Base-by-base conservation (phyloP, 2,113 vertebrate genomes). In the Argyrosomus japonicus region DNA sequence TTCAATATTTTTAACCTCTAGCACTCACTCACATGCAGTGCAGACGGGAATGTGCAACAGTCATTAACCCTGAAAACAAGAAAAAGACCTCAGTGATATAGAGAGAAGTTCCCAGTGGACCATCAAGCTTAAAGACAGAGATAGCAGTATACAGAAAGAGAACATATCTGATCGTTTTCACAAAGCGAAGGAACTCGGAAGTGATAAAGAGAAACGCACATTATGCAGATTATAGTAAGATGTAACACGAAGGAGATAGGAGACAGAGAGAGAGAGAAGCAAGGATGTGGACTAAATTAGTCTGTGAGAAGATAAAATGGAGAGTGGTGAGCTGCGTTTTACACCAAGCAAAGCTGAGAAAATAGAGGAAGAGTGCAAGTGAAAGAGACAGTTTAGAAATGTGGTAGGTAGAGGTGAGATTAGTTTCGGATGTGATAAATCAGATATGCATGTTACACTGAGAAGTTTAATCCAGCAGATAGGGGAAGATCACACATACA, bases 401-500 rank as follows among this genome's bases (percentile, higher is more conserved):
- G 81, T 19, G 17, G 74, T 51, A 79, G 87, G 83, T 25, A 54
- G 54, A 80, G 77, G 9, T 53, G 67, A 76, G 88, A 92, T 89
- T 93, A 81, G 64, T 65, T 85, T 76, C 72, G 67, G 69, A 1
- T 80, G 32, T 47, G 88, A 89, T 83, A 61, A 82, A 73, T 64
- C 71, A 68, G 85, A 89, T 85, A 83, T 75, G 82, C 73, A 64
- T 80, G 75, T 86, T 87, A 82, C 10, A 64, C 0, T 47, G 88
- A 81, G 73, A 87, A 78, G 86, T 92, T 6, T 62, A 79, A 87
- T 86, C 76, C 75, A 64, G 57, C 47, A 58, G 83, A 74, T 78
- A 62, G 7, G 25, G 10, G 25, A 7, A 63, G 32, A 90, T 88
- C 71, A 70, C 82, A 84, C 63, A 77, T 3, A n/a, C 58, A 64